Base-by-base conservation (phyloP, 2,113 vertebrate genomes). In the Chloropsis cyanopogon region DNA sequence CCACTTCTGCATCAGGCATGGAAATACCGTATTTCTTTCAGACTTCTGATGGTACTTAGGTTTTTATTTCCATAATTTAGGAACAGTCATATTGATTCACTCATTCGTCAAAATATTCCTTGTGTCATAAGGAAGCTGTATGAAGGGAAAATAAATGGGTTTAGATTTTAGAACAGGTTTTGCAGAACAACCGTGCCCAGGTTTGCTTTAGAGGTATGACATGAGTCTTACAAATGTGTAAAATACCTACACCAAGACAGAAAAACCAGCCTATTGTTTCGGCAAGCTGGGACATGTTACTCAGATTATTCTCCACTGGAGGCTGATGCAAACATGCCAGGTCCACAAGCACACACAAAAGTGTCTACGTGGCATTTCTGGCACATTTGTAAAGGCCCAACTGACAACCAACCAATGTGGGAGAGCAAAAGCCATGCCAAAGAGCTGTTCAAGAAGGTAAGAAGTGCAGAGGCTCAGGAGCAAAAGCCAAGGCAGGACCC, bases 151-250 rank as follows among this genome's bases (percentile, higher is more conserved):
- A 54, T 80, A 39, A 75, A 35, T 1, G 71, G 54, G 70, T 61
- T 61, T 49, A 65, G 65, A 61, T 47, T 68, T 86, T 24, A 79
- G 61, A 96, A 95, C 78, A 90, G 78, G 84, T 87, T 95, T 47
- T 61, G 46, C 89, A 77, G 59, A 88, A 72, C 50, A 64, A 66
- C 63, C 56, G 60, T 33, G 70, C 68, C 41, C 49, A 53, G 63
- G 70, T 85, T 53, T 54, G 63, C 87, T 94, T 39, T 57, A 82
- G 89, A 90, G 70, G 63, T 37, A 85, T 19, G 75, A 91, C 66
- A 37, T 0, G 42, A 93, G 82, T n/a, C 63, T 80, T 25, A 72
- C 46, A 50, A 66, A 65, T 2, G 73, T 42, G 54, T 44, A 50
- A 71, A 92, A 65, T 50, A 63, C 46, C 33, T 53, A 23, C 86